Evolutionary conservation across 2,888 invertebrate genomes (phyloP), one percentile per base, ranked within the genome.

Genomic region (Melanophora roralis): DNA sequence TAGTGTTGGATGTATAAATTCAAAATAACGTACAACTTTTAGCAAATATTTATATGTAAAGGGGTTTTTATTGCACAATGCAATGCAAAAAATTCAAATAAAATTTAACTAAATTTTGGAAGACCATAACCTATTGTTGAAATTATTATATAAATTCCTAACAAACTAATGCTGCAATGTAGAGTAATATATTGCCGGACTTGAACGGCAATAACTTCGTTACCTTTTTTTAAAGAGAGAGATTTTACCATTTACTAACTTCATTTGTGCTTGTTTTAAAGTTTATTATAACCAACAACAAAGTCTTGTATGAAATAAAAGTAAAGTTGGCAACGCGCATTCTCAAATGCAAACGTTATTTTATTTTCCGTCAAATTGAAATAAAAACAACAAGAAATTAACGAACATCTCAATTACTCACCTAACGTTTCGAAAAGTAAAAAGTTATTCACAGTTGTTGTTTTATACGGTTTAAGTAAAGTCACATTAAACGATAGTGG

Each of bases 301-400:
- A 43, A 6, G 32, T 5, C 14, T 32, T 27, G 36, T 51, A 51
- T 14, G 1, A 12, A 51, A 14, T 6, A 11, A 12, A n/a, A 21
- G 5, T 49, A 5, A 38, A 78, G 77, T 81, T 81, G 80, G 78
- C 78, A 81, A 81, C 65, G 77, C 81, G 62, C 21, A 71, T 64
- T 67, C 59, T 57, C 36, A 38, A 57, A 16, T 55, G 40, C 55
- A 60, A 68, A 55, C 73, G 49, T 68, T 62, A 47, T 47, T 69
- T 73, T 27, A 3, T 27, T 27, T 5, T 27, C 65, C 40, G 14
- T 19, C 21, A 73, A 38, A 19, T 60, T 43, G 62, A 32, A 55
- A 32, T 21, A 43, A 47, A 55, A 72, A 57, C 19, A 60, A 74
- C 27, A 64, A 74, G 40, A 49, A 36, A 57, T 23, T 49, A 62